Base-by-base conservation (phyloP, 1,140 invertebrate genomes). In the Gerris buenoi region DNA sequence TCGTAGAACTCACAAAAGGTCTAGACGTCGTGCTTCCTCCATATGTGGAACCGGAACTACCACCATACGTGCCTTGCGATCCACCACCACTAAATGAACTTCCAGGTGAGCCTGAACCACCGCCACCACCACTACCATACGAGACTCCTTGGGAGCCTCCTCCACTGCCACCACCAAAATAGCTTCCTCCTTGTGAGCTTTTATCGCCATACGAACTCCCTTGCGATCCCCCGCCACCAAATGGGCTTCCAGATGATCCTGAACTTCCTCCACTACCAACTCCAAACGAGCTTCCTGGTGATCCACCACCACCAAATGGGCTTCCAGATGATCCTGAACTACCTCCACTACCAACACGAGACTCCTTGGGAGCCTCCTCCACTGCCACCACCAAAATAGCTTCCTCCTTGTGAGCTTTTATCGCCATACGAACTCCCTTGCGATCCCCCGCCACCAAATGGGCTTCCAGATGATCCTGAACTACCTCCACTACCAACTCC, bases 381-480 rank as follows among this genome's bases (percentile, higher is more conserved):
- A 28, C 28, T 57, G 25, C 27, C 67, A 65, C 70, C 65, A 29
- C 60, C 63, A 62, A 57, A 10, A 27, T 68, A 67, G 27, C 33
- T 46, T 10, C 33, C 63, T 25, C 29, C 28, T 0, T 18, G 0
- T n/a, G 27, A 13, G 29, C 60, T 25, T 27, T 23, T 57, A 23
- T 26, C 27, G 22, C 26, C 64, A 28, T 18, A 5, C 5, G 18
- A 46, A 18, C 27, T 25, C 1, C 62, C 25, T 10, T 2, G 18
- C 3, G 61, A 65, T 25, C 67, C 71, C 25, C 25, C 73, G 57
- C 62, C 3, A 67, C 61, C 67, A 57, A 67, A 66, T 33, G 68
- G 67, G 66, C 67, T 64, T 15, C 64, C 66, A 26, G 70, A 65
- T 63, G 28, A 66, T 25, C 75, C 75, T 28, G 75, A 71, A 0